phyloP scores from a whole-genome alignment of 2,113 vertebrate genomes.

The Tupaia chinensis region DNA sequence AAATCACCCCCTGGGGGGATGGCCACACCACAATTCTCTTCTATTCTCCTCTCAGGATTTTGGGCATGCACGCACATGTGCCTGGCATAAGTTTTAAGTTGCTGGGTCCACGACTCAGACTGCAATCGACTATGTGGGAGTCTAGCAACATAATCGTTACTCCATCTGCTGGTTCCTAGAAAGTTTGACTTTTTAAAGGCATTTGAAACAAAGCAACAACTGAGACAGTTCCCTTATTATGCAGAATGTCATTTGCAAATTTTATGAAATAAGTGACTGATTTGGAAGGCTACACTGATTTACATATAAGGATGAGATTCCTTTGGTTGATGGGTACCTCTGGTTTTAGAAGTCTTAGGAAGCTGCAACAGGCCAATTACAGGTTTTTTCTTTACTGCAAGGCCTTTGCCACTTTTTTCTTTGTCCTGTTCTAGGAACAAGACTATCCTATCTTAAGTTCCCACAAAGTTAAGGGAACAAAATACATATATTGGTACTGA shows the following conservation, averaged over 20 bases:
- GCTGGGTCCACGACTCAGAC: too few relatives aligned
- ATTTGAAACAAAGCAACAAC: conserved; percentile 38
- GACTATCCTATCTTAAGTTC: conserved; percentile 7
- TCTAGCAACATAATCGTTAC: too few relatives aligned
- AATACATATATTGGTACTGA: not conserved
- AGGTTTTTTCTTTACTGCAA: conserved; percentile 23
- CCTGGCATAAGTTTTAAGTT: too few relatives aligned
- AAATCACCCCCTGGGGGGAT: too few relatives aligned
- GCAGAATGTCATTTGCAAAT: not conserved
- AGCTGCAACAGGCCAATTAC: not conserved
- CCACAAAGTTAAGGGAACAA: conserved; percentile 42
- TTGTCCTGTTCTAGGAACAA: conserved; percentile 2
- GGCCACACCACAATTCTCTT: too few relatives aligned
- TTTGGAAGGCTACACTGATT: not conserved
- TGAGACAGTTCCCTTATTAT: not conserved
- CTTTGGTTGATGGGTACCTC: not conserved
- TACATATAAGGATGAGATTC: not conserved
- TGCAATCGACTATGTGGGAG: too few relatives aligned
- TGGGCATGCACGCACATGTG: too few relatives aligned
- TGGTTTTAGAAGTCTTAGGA: conserved; percentile 1
- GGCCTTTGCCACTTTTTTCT: not conserved
- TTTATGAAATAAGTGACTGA: conserved; percentile 27
- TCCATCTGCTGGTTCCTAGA: not conserved
- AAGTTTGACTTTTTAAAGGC: not conserved
- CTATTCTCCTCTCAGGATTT: too few relatives aligned